phyloP scores from a whole-genome alignment of 2,113 vertebrate species.

The Azemiops feae region DNA sequence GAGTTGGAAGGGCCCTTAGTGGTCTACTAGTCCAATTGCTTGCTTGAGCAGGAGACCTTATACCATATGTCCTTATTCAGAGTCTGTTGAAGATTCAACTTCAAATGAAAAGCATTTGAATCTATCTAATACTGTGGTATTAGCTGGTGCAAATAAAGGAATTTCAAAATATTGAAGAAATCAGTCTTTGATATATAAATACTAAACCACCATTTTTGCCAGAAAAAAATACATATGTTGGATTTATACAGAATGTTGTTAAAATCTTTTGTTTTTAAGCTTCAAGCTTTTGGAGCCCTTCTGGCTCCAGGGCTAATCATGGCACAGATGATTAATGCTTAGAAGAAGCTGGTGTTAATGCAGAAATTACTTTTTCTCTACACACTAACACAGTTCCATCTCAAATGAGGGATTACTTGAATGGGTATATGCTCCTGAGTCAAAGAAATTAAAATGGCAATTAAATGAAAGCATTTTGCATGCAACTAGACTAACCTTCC shows the following conservation, averaged over 20 bases:
- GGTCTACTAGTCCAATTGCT: too few relatives aligned
- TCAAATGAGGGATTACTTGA: neutral
- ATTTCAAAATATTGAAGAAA: constrained; percentile 1
- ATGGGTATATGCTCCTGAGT: neutral
- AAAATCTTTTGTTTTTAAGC: constrained; percentile 30
- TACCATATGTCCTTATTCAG: neutral
- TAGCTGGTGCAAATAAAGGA: neutral
- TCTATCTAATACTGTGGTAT: neutral
- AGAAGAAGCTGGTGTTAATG: neutral
- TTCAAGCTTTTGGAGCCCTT: constrained; percentile 22
- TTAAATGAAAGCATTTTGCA: too few relatives aligned
- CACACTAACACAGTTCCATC: neutral
- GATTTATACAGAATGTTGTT: neutral
- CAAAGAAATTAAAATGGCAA: too few relatives aligned
- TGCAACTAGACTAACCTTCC: neutral
- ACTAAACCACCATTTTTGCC: constrained; percentile 32
- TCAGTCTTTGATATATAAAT: constrained; percentile 21
- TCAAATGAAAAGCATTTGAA: neutral
- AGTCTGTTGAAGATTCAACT: neutral
- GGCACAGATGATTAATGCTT: neutral
- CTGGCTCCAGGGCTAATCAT: constrained; percentile 15
- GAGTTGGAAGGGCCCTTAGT: too few relatives aligned
- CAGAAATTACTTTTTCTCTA: neutral
- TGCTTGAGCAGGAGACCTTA: too few relatives aligned
- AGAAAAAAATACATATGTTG: neutral